Conservation (phyloP, 53 echinoderm and acorn worm species). For the Pentamera pediparva region DNA sequence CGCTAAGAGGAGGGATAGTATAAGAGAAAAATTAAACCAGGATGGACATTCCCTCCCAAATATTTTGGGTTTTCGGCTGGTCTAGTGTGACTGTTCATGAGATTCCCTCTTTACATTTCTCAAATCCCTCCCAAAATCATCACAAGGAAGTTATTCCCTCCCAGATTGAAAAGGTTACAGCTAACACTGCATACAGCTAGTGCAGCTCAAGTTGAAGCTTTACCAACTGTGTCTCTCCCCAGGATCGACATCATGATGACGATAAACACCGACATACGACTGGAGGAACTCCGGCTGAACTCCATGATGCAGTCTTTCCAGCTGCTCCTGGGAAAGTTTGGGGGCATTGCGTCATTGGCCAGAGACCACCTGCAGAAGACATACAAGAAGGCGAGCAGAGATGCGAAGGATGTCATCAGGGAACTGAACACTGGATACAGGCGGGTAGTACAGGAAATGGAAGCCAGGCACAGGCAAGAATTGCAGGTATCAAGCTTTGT, state of each 20-base stretch:
- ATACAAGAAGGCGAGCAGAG: slow-evolving; percentile 53
- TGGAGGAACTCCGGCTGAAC: slow-evolving; percentile 66
- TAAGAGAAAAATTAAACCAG: too few species aligned
- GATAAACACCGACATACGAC: slow-evolving; percentile 70
- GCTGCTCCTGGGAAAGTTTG: slow-evolving; percentile 58
- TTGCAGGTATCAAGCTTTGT: slow-evolving; percentile 2
- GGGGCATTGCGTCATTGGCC: slow-evolving; percentile 34
- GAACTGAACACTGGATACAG: slow-evolving; percentile 71
- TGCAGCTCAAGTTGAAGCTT: not conserved
- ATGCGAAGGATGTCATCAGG: slow-evolving; percentile 69
- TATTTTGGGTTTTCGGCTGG: too few species aligned
- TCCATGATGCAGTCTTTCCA: slow-evolving; percentile 61
- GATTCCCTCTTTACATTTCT: too few species aligned
- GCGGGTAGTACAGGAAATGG: slow-evolving; percentile 48
- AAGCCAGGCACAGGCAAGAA: slow-evolving; percentile 49
- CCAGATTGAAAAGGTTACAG: not conserved
- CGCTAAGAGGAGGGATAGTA: too few species aligned
- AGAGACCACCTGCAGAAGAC: slow-evolving; percentile 43
- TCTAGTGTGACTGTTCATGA: too few species aligned
- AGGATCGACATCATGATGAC: slow-evolving; percentile 85
- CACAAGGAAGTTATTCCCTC: too few species aligned
- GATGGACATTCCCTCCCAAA: too few species aligned
- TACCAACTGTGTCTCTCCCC: not conserved
- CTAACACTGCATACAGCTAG: not conserved
- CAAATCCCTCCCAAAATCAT: too few species aligned